These are phyloP conservation scores for Cecropterus lyciades DNA, from an alignment of 1,140 invertebrate genomes.

Conservation along the genomic window DNA sequence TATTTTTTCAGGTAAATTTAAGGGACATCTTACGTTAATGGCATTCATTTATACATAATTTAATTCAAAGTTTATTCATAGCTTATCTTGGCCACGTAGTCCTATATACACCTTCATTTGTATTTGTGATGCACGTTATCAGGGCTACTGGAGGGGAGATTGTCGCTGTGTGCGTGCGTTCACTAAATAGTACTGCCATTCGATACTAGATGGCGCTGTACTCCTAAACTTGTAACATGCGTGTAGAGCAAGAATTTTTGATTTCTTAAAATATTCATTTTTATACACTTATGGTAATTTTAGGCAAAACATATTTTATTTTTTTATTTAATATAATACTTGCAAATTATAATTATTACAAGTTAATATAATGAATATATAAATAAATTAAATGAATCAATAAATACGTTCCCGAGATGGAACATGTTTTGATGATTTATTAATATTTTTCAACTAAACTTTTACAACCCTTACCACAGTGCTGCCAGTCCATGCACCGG, in stretches of 20 bases:
- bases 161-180: conserved; percentile 45
- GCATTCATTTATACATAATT: too few relatives aligned
- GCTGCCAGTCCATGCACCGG: conserved; percentile 37
- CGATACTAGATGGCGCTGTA: conserved; percentile 70
- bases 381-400: too few relatives aligned
- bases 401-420: too few relatives aligned
- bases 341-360: too few relatives aligned
- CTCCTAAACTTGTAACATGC: not conserved
- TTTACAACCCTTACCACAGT: conserved; percentile 11
- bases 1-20: too few relatives aligned
- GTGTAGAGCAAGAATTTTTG: conserved; percentile 5
- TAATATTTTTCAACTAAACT: conserved; percentile 4
- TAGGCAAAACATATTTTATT: too few relatives aligned
- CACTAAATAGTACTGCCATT: conserved; percentile 58
- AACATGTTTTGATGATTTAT: too few relatives aligned
- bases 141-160: conserved; percentile 5
- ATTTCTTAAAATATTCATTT: not conserved
- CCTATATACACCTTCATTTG: conserved; percentile 10
- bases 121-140: conserved; percentile 18
- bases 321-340: too few relatives aligned
- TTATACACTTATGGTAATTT: too few relatives aligned
- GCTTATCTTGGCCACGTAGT: conserved; percentile 18
- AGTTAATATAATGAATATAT: too few relatives aligned
- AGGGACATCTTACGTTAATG: too few relatives aligned
- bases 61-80: not conserved